These are phyloP conservation scores for Palythoa grandiflora DNA, from an alignment of 92 coral and sea anemone genomes.

Conservation along the genomic window DNA sequence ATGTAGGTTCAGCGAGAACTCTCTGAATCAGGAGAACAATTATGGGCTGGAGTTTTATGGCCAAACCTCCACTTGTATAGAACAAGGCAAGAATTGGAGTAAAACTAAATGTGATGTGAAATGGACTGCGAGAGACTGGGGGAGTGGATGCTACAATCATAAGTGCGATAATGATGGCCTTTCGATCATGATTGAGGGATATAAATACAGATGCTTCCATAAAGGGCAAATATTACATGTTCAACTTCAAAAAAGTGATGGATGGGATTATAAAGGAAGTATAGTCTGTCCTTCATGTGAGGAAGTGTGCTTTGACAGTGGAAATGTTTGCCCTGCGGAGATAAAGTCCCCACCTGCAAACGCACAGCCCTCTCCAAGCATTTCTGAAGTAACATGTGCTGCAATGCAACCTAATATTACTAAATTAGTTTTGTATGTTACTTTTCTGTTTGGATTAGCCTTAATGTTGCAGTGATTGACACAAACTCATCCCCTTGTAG, in stretches of 20 bases:
- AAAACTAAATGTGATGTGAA: slow-evolving; percentile 71
- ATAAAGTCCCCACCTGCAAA: slow-evolving; percentile 58
- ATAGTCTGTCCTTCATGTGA: slow-evolving; percentile 86
- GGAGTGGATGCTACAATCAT: slow-evolving; percentile 91
- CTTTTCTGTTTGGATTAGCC: background rate
- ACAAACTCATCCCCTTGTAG: background rate
- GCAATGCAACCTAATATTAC: background rate
- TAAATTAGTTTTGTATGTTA: background rate
- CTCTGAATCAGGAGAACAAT: slow-evolving; percentile 57
- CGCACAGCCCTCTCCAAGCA: slow-evolving; percentile 64
- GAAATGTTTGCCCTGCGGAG: slow-evolving; percentile 72
- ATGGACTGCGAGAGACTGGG: slow-evolving; percentile 87
- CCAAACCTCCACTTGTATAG: slow-evolving; percentile 70
- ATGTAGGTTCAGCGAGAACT: slow-evolving; percentile 68
- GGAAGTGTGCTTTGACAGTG: slow-evolving; percentile 69
- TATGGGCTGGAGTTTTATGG: slow-evolving; percentile 85
- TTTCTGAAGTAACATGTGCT: slow-evolving; percentile 54
- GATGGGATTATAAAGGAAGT: slow-evolving; percentile 71
- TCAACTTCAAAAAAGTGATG: slow-evolving; percentile 61
- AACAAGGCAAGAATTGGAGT: slow-evolving; percentile 79
- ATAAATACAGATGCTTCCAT: slow-evolving; percentile 77
- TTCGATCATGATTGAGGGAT: slow-evolving; percentile 69
- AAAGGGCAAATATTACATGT: slow-evolving; percentile 74
- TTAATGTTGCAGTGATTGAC: background rate
- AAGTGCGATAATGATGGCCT: slow-evolving; percentile 76